These are phyloP conservation scores for Vidua macroura DNA, from an alignment of 2,113 vertebrate species.

Conservation along the genomic window DNA sequence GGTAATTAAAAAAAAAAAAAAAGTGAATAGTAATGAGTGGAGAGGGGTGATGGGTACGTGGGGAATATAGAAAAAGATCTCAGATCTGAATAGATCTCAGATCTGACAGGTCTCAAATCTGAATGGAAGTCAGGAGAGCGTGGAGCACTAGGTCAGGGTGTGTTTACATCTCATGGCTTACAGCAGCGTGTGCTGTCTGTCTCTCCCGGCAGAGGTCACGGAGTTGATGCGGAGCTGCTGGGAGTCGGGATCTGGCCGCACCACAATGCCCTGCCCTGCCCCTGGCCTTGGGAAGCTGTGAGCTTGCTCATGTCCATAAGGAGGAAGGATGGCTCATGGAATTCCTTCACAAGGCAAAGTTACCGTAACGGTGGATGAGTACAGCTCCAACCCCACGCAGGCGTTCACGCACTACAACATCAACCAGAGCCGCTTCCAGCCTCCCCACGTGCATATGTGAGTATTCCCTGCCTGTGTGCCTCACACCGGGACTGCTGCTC, in stretches of 20 bases:
- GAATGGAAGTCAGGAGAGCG: background rate
- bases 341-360: constrained; percentile 96
- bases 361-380: constrained; percentile 95
- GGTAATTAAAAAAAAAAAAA: background rate
- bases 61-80: background rate
- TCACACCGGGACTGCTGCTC: rapidly evolving
- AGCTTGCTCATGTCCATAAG: constrained; percentile 89
- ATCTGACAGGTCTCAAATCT: no score
- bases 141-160: background rate
- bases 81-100: background rate
- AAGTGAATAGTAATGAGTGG: background rate
- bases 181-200: background rate
- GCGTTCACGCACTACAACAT: constrained; percentile 99
- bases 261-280: constrained; percentile 82
- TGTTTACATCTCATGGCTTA: background rate
- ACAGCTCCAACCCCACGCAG: constrained; percentile 98
- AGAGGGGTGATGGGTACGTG: background rate
- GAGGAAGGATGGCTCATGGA: constrained; percentile 94
- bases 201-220: constrained; percentile 65
- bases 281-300: constrained; percentile 83
- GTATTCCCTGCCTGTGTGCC: constrained; percentile 38
- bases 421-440: constrained; percentile 99
- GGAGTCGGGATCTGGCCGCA: constrained; percentile 70
- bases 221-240: constrained; percentile 73
- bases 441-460: constrained; percentile 98